Base-by-base conservation (phyloP, 2,888 invertebrate genomes). In the Eristalinus aeneus region DNA sequence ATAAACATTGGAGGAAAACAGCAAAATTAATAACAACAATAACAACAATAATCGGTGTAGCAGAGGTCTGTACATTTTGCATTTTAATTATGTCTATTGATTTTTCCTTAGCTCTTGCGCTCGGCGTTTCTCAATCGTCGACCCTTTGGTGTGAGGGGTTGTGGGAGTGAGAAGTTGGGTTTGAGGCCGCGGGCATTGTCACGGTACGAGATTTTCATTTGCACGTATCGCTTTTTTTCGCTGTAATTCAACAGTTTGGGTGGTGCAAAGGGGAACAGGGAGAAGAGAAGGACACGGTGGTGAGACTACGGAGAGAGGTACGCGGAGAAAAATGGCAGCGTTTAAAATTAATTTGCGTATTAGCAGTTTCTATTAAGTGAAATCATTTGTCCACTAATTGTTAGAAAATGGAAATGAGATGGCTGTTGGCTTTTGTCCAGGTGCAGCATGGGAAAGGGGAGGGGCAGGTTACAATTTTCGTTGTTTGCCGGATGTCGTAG, bases 61-160 rank as follows among this genome's bases (percentile, higher is more conserved):
- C 64, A 82, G 82, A 86, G 86, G 86, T 86, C 53, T 74, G 86
- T 86, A 86, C 65, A 82, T 77, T 86, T 82, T 77, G 74, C 78
- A 82, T 78, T 86, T 82, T 86, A 86, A 78, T 86, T 82, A 78
- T 82, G 77, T 77, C 77, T 86, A 77, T 86, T 86, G 85, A 81
- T 86, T 73, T 86, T 81, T 64, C 23, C 22, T 11, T 54, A 46
- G 46, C 46, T 58, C 12, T 60, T 32, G 31, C 9, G 22, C 10
- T 22, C 22, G 56, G 56, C 0, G n/a, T 65, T 36, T 22, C 9
- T 67, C 32, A 16, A n/a, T 32, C 54, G 36, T 22, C 46, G 16
- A 65, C n/a, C 22, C 46, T 20, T 20, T 65, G 8, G 39, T 4
- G 16, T n/a, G 22, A 54, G 2, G 56, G 23, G 9, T 16, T 20